Base-by-base conservation (phyloP, 1,140 invertebrate genomes). In the Nomia melanderi region DNA sequence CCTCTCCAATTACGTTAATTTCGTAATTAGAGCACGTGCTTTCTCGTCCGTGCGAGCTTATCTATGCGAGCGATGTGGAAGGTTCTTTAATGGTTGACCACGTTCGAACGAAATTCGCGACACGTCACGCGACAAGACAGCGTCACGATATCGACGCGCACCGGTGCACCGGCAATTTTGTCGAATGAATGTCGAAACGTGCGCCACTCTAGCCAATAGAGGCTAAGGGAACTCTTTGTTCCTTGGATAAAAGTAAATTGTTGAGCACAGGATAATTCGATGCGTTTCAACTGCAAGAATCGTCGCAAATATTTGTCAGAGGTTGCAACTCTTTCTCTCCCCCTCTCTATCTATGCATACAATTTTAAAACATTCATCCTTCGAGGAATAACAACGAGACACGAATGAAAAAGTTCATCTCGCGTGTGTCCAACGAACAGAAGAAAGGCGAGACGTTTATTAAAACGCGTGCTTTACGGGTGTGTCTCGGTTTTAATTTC, bases 401-500 rank as follows among this genome's bases (percentile, higher is more conserved):
- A 20, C 27, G 54, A 17, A n/a, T 8, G 27, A 57, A 29, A 17
- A 57, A 31, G 54, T 31, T 57, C 29, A 31, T 20, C 50, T 25
- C 8, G 50, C n/a, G 47, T 17, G 47, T 50, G 47, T 23, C 47
- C 20, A 20, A 23, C 47, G 47, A 8, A 5, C 6, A 23, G n/a
- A 25, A 25, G 23, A 8, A 6, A 25, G 50, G 20, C 8, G 2
- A 53, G 9, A 31, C 54, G 27, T 29, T 67, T 59, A 59, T 66
- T 64, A 57, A 76, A 75, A 23, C 54, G 50, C 23, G n/a, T 57
- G 36, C 14, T 76, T 76, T 67, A 69, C 56, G 64, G 47, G 62
- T 11, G 23, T 7, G 11, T 53, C 39, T 59, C 29, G 64, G 27
- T 59, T 76, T 76, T 76, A 69, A 76, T 76, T 66, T 67, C 64